A percentile compares a stretch with the other conserved stretches of the same genome.
Evolutionary conservation across 1,140 invertebrate genomes (phyloP).

Genomic region (Pogonognathellus flavescens): DNA sequence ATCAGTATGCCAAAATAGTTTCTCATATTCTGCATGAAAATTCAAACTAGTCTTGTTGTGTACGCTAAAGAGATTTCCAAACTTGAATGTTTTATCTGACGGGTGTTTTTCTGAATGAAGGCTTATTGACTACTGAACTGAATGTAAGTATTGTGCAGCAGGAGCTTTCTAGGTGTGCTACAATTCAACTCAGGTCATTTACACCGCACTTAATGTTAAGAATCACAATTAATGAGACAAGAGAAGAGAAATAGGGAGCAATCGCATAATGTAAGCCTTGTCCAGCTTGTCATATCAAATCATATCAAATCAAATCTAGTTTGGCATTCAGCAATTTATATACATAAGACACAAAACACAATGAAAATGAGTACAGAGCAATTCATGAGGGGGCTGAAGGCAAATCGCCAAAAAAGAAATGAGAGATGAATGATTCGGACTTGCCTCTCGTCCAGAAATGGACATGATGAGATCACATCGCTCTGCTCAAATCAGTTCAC

Average conservation of each 20-base stretch:
- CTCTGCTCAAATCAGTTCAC: background rate
- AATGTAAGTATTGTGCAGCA: too few relatives aligned
- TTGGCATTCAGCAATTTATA: too few relatives aligned
- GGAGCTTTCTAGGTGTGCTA: too few relatives aligned
- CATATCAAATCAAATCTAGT: background rate
- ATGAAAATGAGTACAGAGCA: background rate
- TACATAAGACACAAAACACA: background rate
- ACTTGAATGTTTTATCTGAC: too few relatives aligned
- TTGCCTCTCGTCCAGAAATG: background rate
- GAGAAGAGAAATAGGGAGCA: background rate
- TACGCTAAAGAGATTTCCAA: too few relatives aligned
- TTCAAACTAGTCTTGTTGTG: too few relatives aligned
- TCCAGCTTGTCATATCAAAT: background rate
- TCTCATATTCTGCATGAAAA: too few relatives aligned
- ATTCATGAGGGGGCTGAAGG: background rate
- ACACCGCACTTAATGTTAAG: background rate
- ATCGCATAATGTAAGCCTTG: background rate
- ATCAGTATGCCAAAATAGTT: too few relatives aligned
- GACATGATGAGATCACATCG: slow-evolving; percentile 3
- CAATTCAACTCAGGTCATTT: background rate
- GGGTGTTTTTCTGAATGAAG: too few relatives aligned
- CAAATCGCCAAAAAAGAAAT: background rate
- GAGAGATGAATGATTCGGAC: background rate
- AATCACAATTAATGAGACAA: background rate
- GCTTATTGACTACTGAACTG: too few relatives aligned